Percentiles rank a stretch among this genome's conserved stretches.
phyloP scores from a whole-genome alignment of 2,113 vertebrate genomes.

The Mus pahari region DNA sequence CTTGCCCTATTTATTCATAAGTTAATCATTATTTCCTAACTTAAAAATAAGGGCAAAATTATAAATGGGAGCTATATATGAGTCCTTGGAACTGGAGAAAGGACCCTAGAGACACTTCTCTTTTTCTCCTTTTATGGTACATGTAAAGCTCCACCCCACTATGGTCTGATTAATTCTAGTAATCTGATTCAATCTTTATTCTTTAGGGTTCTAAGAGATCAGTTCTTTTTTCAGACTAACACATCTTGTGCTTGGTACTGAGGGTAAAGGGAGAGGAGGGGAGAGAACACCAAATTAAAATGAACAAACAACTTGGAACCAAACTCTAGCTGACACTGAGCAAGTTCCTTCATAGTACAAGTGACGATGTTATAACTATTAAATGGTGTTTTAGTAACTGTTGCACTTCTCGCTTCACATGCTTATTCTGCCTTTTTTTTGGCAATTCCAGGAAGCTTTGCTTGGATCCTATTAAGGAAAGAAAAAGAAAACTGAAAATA shows the following conservation, averaged over 20 bases:
- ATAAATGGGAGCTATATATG: slow-evolving; percentile 12
- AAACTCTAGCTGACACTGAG: slow-evolving; percentile 81
- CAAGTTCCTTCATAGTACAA: slow-evolving; percentile 78
- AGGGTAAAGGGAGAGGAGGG: slow-evolving; percentile 69
- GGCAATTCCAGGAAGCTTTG: slow-evolving; percentile 90
- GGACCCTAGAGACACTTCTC: background rate
- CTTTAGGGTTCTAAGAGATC: slow-evolving; percentile 68
- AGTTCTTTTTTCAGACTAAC: slow-evolving; percentile 73
- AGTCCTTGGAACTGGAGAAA: background rate
- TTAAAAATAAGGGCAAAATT: slow-evolving; percentile 58
- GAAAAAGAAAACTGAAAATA: background rate
- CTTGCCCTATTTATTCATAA: slow-evolving; percentile 64
- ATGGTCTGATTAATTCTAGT: slow-evolving; percentile 56
- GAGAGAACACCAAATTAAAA: slow-evolving; percentile 74
- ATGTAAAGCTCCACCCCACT: slow-evolving; percentile 55
- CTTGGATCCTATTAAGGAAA: slow-evolving; percentile 89
- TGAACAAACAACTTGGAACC: slow-evolving; percentile 77
- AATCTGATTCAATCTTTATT: slow-evolving; percentile 64
- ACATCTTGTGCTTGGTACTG: slow-evolving; percentile 79
- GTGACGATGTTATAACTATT: slow-evolving; percentile 77
- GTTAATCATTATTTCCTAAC: slow-evolving; percentile 71
- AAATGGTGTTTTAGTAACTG: slow-evolving; percentile 74
- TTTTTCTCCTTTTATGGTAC: slow-evolving; percentile 42
- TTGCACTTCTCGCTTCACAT: slow-evolving; percentile 57
- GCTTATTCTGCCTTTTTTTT: slow-evolving; percentile 92